Evolutionary conservation across 1,140 invertebrate species (phyloP).

Genomic region (Copidosoma floridanum): DNA sequence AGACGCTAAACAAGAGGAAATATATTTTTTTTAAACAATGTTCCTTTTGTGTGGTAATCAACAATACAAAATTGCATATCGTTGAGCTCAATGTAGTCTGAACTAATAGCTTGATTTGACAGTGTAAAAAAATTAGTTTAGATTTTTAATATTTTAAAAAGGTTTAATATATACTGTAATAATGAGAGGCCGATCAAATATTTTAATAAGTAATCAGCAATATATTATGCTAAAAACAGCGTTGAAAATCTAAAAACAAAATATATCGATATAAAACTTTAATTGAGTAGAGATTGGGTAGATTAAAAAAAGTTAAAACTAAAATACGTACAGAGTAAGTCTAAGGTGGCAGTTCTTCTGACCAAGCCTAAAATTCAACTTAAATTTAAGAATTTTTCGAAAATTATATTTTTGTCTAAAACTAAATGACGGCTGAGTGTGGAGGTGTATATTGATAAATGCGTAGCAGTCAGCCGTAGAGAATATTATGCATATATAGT

Average conservation of each 20-base stretch:
- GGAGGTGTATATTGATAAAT: background rate
- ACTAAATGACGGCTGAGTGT: background rate
- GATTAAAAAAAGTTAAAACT: background rate
- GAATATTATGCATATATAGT: too few species aligned
- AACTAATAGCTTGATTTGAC: background rate
- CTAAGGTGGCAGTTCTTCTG: background rate
- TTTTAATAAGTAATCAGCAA: background rate
- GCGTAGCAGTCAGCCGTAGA: too few species aligned
- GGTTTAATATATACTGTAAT: background rate
- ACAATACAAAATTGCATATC: background rate
- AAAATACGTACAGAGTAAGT: background rate
- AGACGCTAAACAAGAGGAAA: background rate
- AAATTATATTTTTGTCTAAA: background rate
- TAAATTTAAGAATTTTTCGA: background rate
- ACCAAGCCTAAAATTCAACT: background rate
- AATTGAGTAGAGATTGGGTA: background rate
- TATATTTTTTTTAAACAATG: background rate
- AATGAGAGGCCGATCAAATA: background rate
- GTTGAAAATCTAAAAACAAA: background rate
- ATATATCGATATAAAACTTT: background rate
- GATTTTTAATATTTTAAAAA: background rate
- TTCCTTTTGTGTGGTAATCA: background rate
- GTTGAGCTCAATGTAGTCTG: background rate
- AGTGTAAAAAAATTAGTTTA: background rate
- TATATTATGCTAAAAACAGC: background rate